Base-by-base conservation (phyloP, 2,888 invertebrate species). In the Exephanes ischioxanthus region DNA sequence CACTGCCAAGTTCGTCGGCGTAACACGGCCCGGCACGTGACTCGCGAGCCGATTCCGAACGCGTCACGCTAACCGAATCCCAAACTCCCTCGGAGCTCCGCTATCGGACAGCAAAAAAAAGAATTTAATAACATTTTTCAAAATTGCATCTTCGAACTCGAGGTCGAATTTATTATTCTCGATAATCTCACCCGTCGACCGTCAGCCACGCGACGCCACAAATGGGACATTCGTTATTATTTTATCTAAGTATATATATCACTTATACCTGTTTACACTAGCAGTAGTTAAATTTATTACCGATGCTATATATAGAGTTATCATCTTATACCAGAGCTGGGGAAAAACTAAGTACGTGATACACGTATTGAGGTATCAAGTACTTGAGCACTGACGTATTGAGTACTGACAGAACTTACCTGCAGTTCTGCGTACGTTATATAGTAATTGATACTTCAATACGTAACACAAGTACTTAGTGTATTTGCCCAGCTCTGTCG, bases 1-100 rank as follows among this genome's bases (percentile, higher is more conserved):
- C 82, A 83, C 37, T 83, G 63, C 71, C 72, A 83, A 83, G 82
- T 77, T 83, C 77, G 82, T 66, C 53, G 7, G 61, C 67, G 68
- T 71, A 22, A 45, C n/a, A 71, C 72, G 41, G 9, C 1, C 19
- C 26, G 22, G 45, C 68, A 63, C 79, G 80, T 71, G 78, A 79
- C 71, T 30, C 61, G 70, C 48, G 22, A 72, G 63, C 71, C 51
- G 76, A 80, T 76, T 80, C n/a, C 63, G 19, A 75, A 61, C 53
- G 16, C 84, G 33, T 48, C 48, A 63, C 22, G 22, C 19, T 26
- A 45, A 45, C 45, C 16, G 14, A 45, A 45, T 3, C 45, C 5
- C 14, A 45, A 45, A 16, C 45, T 45, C 16, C 14, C 45, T 45
- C 14, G 45, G 11, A 41, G 11, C 41, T 41, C 5, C 41, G 55